Evolutionary conservation across 2,113 vertebrate species (phyloP), one percentile per base, ranked within the genome.

Genomic region (Colossoma macropomum): DNA sequence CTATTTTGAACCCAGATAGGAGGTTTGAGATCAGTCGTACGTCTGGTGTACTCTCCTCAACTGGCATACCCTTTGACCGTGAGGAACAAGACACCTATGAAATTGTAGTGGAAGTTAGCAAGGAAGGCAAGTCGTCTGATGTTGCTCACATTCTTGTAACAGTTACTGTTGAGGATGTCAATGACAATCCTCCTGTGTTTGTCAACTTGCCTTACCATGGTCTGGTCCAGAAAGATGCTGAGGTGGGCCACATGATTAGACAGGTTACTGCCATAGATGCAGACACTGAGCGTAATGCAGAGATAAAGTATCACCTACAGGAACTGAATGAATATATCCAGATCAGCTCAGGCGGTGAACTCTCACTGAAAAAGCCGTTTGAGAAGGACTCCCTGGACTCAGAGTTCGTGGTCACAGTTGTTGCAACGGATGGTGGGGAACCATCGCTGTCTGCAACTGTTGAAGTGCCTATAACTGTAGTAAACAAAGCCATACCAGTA

Each of bases 201-300:
- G 93, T 99, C 80, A 96, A 96, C 89, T 94, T 99, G 84, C 98
- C 98, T 0, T 99, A 99, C 91, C 97, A 97, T 0, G 96, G 96
- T 4, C 90, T 96, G 1, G 95, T 98, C 38, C 97, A 96, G 88
- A 94, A 97, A 86, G 97, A 99, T 2, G 92, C 96, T 0, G 94
- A 95, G 69, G 93, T 92, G 50, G 97, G 96, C 63, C 95, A 97
- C 0, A 65, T 96, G 38, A 96, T 99, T 84, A 94, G 93, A 12
- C 90, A 79, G 15, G 97, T 99, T 13, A 95, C 95, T 0, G 98
- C 96, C 11, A 85, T 98, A 5, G 98, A 99, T 93, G 94, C 94
- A 88, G 98, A 99, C 28, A 79, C 89, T 0, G 96, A 95, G 32
- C 87, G 54, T 34, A 99, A 99, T 17, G 96, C 96, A 32, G 92